Evolutionary conservation across 2,888 invertebrate species (phyloP).

Genomic region (Rapana venosa): DNA sequence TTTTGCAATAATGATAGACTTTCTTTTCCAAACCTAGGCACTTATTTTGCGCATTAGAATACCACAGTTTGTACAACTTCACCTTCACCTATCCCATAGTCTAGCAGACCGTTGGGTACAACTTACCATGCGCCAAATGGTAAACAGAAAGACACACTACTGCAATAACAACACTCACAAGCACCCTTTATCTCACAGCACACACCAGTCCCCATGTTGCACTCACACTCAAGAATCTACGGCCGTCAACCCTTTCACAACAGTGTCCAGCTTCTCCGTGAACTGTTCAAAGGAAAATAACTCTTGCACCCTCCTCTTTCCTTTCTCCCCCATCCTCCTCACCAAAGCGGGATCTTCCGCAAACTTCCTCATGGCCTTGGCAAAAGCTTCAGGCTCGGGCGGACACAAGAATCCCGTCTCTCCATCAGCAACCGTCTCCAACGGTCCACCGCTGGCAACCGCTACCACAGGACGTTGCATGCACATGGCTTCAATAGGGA

Average conservation of each 20-base stretch:
- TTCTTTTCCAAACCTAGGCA: no score
- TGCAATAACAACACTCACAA: background rate
- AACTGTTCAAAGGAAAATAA: conserved; percentile 92
- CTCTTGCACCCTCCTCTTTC: conserved; percentile 85
- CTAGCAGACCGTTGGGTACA: background rate
- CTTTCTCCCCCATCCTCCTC: conserved; percentile 86
- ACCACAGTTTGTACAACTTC: no score
- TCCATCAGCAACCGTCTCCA: conserved; percentile 87
- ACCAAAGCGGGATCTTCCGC: conserved; percentile 83
- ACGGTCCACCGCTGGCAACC: conserved; percentile 95
- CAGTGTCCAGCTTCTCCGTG: conserved; percentile 69
- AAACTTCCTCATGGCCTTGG: conserved; percentile 86
- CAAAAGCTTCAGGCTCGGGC: conserved; percentile 84
- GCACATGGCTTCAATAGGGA: conserved; percentile 99
- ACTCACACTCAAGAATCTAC: background rate
- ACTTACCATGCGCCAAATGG: background rate
- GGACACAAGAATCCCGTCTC: conserved; percentile 79
- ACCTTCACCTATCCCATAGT: no score
- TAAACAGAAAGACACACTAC: background rate
- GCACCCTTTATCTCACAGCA: no score
- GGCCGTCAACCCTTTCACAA: conserved; percentile 54
- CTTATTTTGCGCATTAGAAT: no score
- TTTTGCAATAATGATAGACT: no score
- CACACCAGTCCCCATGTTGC: no score
- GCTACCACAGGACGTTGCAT: conserved; percentile 95